Conservation (phyloP, 2,113 vertebrate genomes). For the Cyanoderma ruficeps region DNA sequence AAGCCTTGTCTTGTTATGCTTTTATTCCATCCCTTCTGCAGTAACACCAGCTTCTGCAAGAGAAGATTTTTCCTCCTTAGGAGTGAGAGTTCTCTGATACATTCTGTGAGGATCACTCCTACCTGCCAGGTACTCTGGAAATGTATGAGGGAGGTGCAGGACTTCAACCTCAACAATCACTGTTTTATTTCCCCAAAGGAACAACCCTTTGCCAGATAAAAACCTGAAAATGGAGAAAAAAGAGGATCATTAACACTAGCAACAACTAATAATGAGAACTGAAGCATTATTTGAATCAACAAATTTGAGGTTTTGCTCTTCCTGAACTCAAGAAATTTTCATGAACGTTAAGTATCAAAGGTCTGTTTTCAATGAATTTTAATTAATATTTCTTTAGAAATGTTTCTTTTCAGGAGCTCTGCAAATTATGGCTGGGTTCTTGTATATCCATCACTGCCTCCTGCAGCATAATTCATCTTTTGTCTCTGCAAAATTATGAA, state of each 20-base stretch:
- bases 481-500: conserved; percentile 6
- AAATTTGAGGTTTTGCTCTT: background rate
- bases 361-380: background rate
- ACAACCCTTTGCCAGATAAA: background rate
- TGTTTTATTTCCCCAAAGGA: background rate
- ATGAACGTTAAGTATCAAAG: background rate
- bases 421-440: background rate
- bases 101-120: background rate
- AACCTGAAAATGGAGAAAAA: background rate
- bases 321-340: background rate
- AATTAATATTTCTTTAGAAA: background rate
- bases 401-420: background rate
- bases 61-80: background rate
- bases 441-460: background rate
- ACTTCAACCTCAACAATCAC: background rate
- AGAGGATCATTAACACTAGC: background rate
- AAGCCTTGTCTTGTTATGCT: background rate
- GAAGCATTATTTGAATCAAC: background rate
- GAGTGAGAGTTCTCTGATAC: background rate
- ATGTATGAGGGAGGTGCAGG: background rate
- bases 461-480: background rate
- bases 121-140: background rate
- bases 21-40: background rate
- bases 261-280: background rate
- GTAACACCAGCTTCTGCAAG: background rate